phyloP scores from a whole-genome alignment of 2,113 vertebrate genomes.

The Ancistrus triradiatus region DNA sequence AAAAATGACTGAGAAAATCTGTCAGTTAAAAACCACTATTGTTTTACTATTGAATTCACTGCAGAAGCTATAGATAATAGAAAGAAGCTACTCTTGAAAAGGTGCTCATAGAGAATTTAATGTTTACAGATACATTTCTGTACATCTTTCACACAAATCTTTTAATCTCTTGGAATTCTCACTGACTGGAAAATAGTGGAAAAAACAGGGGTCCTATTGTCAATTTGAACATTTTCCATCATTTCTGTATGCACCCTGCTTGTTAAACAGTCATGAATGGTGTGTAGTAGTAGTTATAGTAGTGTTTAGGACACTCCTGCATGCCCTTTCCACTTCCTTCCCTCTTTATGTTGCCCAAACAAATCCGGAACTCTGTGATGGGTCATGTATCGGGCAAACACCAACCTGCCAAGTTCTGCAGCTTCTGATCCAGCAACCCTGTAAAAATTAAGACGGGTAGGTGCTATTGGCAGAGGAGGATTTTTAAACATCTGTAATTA shows the following conservation, averaged over 20 bases:
- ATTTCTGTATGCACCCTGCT: constrained; percentile 2
- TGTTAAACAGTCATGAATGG: constrained; percentile 5
- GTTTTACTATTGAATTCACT: too few relatives aligned
- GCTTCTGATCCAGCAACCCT: constrained; percentile 49
- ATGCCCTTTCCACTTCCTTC: constrained; percentile 6
- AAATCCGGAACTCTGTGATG: constrained; percentile 41
- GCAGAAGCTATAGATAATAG: too few relatives aligned
- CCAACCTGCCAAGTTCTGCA: constrained; percentile 48
- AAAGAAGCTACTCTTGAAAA: too few relatives aligned
- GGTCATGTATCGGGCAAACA: constrained; percentile 61
- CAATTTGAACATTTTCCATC: constrained; percentile 30
- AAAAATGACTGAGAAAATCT: too few relatives aligned
- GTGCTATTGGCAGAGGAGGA: constrained; percentile 33
- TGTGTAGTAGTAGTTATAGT: constrained; percentile 5
- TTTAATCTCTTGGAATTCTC: not conserved
- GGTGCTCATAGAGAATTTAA: too few relatives aligned
- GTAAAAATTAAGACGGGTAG: constrained; percentile 34
- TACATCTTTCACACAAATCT: not conserved
- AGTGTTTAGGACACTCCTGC: constrained; percentile 27
- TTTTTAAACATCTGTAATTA: constrained; percentile 70
- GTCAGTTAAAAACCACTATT: too few relatives aligned
- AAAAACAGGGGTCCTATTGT: not conserved
- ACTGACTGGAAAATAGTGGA: not conserved
- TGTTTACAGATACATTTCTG: not conserved
- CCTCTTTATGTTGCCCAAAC: constrained; percentile 37